These are phyloP conservation scores for Nephrotoma appendiculata DNA, from an alignment of 2,888 invertebrate genomes.

Conservation along the genomic window DNA sequence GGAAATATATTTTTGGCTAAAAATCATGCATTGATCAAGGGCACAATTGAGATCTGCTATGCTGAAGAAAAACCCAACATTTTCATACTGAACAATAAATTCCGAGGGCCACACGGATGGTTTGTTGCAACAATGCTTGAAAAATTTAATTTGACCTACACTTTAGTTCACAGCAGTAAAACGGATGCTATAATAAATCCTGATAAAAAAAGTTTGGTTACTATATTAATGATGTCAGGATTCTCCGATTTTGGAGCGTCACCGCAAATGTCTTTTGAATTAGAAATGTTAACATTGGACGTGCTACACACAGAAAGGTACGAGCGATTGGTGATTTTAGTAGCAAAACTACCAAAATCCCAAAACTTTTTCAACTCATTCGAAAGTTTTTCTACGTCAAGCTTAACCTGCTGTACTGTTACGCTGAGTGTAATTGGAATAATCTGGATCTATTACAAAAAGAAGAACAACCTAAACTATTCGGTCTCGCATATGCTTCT, in stretches of 20 bases:
- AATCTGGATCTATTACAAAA: neutral
- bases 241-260: neutral
- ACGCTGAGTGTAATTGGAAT: neutral
- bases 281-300: neutral
- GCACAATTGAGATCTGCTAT: neutral
- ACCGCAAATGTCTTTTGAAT: neutral
- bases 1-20: too few relatives aligned
- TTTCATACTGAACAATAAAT: neutral
- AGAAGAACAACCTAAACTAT: neutral
- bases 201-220: neutral
- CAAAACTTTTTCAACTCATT: neutral
- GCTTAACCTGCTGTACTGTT: neutral
- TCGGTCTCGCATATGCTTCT: neutral
- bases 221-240: neutral
- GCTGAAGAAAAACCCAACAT: neutral
- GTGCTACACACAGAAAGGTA: neutral
- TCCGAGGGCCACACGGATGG: neutral
- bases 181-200: neutral
- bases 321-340: neutral
- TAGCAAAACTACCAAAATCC: neutral
- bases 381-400: neutral
- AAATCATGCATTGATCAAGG: neutral
- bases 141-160: neutral
- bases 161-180: neutral
- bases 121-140: neutral